A percentile compares a stretch with the other conserved stretches of the same genome.
Evolutionary conservation across 2,888 invertebrate genomes (phyloP).

Genomic region (Rotaria macrura): DNA sequence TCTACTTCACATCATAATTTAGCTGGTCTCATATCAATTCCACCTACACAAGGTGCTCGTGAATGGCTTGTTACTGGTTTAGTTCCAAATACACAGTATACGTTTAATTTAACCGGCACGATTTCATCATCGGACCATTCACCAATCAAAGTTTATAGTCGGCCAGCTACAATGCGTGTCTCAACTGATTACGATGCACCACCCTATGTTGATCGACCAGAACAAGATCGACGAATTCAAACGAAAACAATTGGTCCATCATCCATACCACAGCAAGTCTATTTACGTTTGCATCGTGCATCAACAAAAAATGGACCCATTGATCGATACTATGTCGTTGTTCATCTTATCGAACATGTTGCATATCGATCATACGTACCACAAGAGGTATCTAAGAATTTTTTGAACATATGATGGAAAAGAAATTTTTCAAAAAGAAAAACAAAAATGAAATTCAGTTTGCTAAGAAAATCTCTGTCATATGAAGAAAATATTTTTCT

Average conservation of each 20-base stretch:
- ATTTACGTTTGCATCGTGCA: conserved; percentile 21
- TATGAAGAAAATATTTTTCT: too few relatives aligned
- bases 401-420: too few relatives aligned
- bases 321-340: conserved; percentile 27
- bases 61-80: conserved; percentile 31
- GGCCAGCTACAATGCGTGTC: not conserved
- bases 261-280: not conserved
- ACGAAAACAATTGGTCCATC: not conserved
- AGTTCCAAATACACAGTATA: conserved; percentile 22
- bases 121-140: not conserved
- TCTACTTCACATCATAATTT: not conserved
- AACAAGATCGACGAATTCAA: not conserved
- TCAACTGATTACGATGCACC: conserved; percentile 10
- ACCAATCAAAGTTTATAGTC: conserved; percentile 18
- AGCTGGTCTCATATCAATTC: conserved; percentile 6
- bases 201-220: conserved; percentile 14
- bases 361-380: not conserved
- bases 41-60: not conserved
- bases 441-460: too few relatives aligned
- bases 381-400: not conserved
- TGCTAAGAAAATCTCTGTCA: too few relatives aligned
- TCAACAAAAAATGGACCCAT: conserved; percentile 28
- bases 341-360: conserved; percentile 12
- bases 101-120: conserved; percentile 26
- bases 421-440: too few relatives aligned